Conservation (phyloP, 2,888 invertebrate genomes). For the Sclerodermus sp. region DNA sequence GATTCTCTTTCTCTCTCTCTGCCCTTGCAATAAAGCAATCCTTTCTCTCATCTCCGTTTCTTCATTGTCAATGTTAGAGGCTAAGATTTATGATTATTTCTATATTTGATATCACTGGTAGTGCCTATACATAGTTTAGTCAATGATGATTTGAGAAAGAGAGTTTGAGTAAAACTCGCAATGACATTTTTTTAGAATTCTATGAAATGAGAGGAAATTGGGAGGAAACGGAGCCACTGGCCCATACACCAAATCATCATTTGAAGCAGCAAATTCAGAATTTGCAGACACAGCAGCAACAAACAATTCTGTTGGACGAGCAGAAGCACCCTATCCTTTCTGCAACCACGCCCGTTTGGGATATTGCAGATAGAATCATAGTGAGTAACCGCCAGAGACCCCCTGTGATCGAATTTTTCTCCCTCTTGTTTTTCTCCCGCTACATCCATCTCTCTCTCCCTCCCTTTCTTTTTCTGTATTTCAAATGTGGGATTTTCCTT, state of each 20-base stretch:
- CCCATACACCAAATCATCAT: slow-evolving; percentile 24
- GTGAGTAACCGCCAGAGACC: slow-evolving; percentile 42
- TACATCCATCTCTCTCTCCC: slow-evolving; percentile 3
- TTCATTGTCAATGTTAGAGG: too few relatives aligned
- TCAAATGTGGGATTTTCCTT: too few relatives aligned
- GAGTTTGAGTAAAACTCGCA: too few relatives aligned
- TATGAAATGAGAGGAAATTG: slow-evolving; percentile 35
- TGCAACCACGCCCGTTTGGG: slow-evolving; percentile 47
- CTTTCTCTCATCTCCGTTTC: too few relatives aligned
- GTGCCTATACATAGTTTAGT: too few relatives aligned
- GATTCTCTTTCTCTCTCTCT: too few relatives aligned
- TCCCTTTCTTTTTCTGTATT: neutral
- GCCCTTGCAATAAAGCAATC: too few relatives aligned
- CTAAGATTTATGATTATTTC: too few relatives aligned
- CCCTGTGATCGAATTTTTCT: slow-evolving; percentile 16
- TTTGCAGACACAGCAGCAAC: slow-evolving; percentile 25
- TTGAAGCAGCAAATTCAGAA: slow-evolving; percentile 27
- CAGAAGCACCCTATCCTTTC: slow-evolving; percentile 34
- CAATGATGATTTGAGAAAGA: too few relatives aligned
- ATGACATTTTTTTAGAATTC: too few relatives aligned
- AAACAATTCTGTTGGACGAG: slow-evolving; percentile 28
- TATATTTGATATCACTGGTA: too few relatives aligned
- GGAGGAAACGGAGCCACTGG: slow-evolving; percentile 29
- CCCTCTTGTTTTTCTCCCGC: slow-evolving; percentile 3
- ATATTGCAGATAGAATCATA: slow-evolving; percentile 38